These are phyloP conservation scores for Aptenodytes patagonicus DNA, from an alignment of 2,113 vertebrate genomes.

Conservation along the genomic window DNA sequence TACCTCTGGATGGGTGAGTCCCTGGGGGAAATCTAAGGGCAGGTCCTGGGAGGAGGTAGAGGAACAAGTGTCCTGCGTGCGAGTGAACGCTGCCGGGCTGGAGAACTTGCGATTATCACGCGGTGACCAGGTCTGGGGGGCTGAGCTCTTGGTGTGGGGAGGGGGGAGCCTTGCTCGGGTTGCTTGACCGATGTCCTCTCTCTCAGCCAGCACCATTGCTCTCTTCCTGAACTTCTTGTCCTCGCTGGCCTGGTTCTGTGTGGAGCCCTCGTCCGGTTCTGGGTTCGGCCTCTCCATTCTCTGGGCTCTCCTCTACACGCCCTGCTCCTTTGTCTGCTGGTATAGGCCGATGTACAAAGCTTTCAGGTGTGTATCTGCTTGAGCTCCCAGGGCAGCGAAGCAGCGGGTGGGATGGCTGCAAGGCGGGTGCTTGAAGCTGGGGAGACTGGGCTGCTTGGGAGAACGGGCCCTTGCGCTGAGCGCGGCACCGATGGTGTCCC, in stretches of 20 bases:
- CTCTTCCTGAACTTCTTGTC: slow-evolving; percentile 89
- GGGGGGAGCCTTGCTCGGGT: background rate
- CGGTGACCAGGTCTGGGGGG: too few species aligned
- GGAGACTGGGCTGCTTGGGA: rapidly evolving
- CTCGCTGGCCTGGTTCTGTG: slow-evolving; percentile 86
- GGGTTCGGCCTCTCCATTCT: slow-evolving; percentile 92
- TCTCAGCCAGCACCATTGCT: slow-evolving; percentile 79
- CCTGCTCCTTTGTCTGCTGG: slow-evolving; percentile 96
- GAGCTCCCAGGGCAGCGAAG: too few species aligned
- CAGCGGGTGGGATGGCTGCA: background rate
- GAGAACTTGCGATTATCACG: rapidly evolving
- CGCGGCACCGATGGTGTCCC: rapidly evolving
- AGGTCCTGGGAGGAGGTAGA: background rate
- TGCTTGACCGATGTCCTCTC: background rate
- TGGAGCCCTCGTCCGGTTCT: slow-evolving; percentile 69
- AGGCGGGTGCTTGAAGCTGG: background rate
- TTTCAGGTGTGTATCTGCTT: slow-evolving; percentile 80
- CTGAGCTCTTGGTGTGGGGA: background rate
- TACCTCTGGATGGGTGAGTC: slow-evolving; percentile 97
- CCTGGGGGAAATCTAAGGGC: background rate
- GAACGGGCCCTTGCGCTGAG: rapidly evolving
- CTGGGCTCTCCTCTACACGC: slow-evolving; percentile 90
- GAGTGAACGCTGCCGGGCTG: background rate
- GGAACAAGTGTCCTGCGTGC: rapidly evolving
- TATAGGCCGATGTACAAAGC: slow-evolving; percentile 96